Percentiles rank a stretch among this genome's conserved stretches.
Evolutionary conservation across 2,797 vertebrate genomes (phyloP).

Genomic region (Rhodeus uyekii): DNA sequence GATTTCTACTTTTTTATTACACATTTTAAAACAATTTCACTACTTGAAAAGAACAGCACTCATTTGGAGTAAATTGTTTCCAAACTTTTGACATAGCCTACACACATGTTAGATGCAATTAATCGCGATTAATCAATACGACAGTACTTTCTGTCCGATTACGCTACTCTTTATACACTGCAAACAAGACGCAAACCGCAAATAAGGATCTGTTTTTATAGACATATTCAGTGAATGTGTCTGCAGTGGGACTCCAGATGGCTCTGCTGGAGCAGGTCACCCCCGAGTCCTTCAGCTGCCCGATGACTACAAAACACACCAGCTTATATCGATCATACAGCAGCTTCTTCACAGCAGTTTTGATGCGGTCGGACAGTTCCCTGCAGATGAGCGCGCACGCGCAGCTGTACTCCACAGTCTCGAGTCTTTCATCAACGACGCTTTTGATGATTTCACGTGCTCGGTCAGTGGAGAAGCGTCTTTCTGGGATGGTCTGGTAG

Average conservation of each 20-base stretch:
- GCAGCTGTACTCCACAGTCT: conserved; percentile 41
- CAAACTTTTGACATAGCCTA: no score
- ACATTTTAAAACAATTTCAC: no score
- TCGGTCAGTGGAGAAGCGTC: conserved; percentile 50
- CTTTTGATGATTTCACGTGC: conserved; percentile 51
- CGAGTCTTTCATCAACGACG: conserved; percentile 52
- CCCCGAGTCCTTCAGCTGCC: conserved; percentile 48
- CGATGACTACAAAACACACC: conserved; percentile 58
- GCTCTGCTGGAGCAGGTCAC: conserved; percentile 60
- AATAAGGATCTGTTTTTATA: conserved; percentile 61
- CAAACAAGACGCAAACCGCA: conserved; percentile 62
- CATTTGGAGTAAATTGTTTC: no score
- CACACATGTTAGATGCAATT: not conserved
- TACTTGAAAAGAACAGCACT: no score
- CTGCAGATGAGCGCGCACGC: conserved; percentile 41
- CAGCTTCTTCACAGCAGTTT: conserved; percentile 50
- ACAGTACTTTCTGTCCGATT: not conserved
- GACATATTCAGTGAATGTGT: conserved; percentile 63
- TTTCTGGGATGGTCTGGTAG: conserved; percentile 46
- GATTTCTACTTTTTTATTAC: no score
- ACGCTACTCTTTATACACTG: conserved; percentile 61
- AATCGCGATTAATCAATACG: not conserved
- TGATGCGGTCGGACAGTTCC: conserved; percentile 59
- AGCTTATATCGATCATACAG: conserved; percentile 61
- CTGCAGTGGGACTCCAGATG: conserved; percentile 59